Evolutionary conservation across 64 coral and sea anemone species (phyloP).

Genomic region (Anthopleura sola): DNA sequence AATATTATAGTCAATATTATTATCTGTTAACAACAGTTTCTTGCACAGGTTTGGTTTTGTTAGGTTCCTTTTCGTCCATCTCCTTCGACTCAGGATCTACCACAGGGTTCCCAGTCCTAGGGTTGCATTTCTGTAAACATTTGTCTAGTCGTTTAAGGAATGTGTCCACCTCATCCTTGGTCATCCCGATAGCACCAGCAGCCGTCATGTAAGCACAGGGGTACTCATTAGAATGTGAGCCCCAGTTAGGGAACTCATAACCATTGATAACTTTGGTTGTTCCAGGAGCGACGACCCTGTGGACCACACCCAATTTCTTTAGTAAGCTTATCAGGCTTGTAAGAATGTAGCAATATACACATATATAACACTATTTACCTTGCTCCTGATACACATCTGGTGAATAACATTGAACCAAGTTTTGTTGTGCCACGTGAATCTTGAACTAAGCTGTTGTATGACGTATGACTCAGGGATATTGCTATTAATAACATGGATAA

Average conservation of each 20-base stretch:
- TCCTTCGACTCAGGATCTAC: not conserved
- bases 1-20: not conserved
- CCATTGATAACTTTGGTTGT: slow-evolving; percentile 86
- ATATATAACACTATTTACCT: slow-evolving; percentile 40
- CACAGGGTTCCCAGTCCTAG: not conserved
- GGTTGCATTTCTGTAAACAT: slow-evolving; percentile 67
- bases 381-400: slow-evolving; percentile 94
- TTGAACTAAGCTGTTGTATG: slow-evolving; percentile 34
- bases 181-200: slow-evolving; percentile 95
- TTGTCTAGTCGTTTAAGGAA: slow-evolving; percentile 94
- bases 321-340: too few relatives aligned
- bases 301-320: not conserved
- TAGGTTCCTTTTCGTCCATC: not conserved
- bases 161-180: slow-evolving; percentile 82
- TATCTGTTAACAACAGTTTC: slow-evolving; percentile 8
- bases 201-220: slow-evolving; percentile 91
- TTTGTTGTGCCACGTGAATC: slow-evolving; percentile 55
- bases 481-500: slow-evolving; percentile 42
- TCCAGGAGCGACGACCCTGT: slow-evolving; percentile 72
- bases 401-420: slow-evolving; percentile 96
- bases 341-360: not conserved
- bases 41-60: not conserved
- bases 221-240: slow-evolving; percentile 83
- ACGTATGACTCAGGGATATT: slow-evolving; percentile 57
- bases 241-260: slow-evolving; percentile 86